These are phyloP conservation scores for Pterocles orientalis DNA, from an alignment of 2,113 vertebrate genomes.

Conservation along the genomic window DNA sequence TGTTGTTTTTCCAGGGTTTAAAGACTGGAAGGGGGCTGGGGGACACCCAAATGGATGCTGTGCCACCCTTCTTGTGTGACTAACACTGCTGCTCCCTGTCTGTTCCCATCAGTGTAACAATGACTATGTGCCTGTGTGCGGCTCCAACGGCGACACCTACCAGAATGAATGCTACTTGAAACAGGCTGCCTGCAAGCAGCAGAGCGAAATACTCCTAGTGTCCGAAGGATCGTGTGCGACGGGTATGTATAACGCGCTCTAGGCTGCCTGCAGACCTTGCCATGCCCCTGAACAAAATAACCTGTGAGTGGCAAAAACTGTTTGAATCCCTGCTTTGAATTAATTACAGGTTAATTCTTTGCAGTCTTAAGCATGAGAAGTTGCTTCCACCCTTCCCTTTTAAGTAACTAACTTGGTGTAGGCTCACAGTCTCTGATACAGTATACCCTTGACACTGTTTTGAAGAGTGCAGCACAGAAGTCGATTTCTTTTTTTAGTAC, in stretches of 20 bases:
- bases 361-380: neutral
- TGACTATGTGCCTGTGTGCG: slow-evolving; percentile 97
- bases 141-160: slow-evolving; percentile 97
- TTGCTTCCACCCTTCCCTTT: neutral
- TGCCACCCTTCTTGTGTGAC: neutral
- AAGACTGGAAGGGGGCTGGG: rapidly evolving
- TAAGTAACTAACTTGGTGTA: neutral
- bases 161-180: slow-evolving; percentile 97
- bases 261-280: neutral
- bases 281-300: neutral
- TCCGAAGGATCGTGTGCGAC: slow-evolving; percentile 93
- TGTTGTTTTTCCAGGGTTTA: neutral
- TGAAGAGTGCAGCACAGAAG: neutral
- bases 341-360: neutral
- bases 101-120: slow-evolving; percentile 86
- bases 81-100: neutral
- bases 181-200: slow-evolving; percentile 97
- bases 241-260: slow-evolving; percentile 72
- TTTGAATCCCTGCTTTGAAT: neutral
- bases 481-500: neutral
- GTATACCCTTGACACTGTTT: neutral
- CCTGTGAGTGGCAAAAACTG: neutral
- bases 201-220: slow-evolving; percentile 91
- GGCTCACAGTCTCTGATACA: neutral
- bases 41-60: rapidly evolving